Conservation (phyloP, 2,797 vertebrate species). For the Heterohyrax brucei region DNA sequence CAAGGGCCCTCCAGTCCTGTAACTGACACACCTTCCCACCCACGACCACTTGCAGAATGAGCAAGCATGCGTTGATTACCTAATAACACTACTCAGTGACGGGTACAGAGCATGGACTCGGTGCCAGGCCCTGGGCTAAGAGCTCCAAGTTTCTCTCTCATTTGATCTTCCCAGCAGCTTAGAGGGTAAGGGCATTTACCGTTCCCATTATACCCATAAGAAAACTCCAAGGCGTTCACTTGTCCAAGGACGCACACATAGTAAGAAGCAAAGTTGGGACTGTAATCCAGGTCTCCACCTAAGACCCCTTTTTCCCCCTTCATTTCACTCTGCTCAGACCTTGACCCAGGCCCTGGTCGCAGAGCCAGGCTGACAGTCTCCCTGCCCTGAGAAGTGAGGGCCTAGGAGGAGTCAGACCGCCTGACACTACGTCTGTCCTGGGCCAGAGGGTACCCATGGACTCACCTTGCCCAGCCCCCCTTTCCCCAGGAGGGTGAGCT, state of each 20-base stretch:
- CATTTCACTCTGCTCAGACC: neutral
- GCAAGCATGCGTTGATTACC: rapidly evolving
- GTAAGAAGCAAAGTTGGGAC: neutral
- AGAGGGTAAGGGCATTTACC: no score
- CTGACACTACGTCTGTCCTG: rapidly evolving
- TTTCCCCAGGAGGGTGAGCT: neutral
- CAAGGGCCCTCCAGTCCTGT: no score
- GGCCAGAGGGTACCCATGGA: neutral
- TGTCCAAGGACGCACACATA: rapidly evolving
- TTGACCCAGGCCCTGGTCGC: neutral
- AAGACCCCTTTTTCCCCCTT: neutral
- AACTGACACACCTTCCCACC: rapidly evolving
- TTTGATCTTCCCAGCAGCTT: neutral
- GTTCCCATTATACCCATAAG: neutral
- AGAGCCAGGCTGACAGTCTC: neutral
- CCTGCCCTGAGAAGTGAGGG: neutral
- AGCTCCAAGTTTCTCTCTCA: rapidly evolving
- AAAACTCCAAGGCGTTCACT: neutral
- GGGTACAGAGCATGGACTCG: neutral
- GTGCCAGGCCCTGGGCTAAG: neutral
- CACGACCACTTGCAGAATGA: rapidly evolving
- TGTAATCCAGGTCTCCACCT: rapidly evolving
- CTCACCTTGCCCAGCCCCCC: neutral
- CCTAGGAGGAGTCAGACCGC: neutral
- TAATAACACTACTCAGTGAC: rapidly evolving